Conservation (phyloP, 2,113 vertebrate genomes). For the Saimiri boliviensis region DNA sequence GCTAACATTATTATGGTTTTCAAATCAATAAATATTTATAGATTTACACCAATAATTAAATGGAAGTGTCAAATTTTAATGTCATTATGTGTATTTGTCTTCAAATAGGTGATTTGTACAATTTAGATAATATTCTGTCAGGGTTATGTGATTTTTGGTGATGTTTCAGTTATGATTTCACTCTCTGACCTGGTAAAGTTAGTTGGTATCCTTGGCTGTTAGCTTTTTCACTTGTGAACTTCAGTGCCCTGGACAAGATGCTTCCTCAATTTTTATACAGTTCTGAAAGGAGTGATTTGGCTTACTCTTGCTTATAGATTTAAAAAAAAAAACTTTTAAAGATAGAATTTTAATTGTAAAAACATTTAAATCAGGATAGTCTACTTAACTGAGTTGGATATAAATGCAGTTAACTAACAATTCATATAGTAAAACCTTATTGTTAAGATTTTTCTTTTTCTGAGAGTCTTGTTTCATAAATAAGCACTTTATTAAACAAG, state of each 20-base stretch:
- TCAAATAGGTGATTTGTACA: not conserved
- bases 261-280: not conserved
- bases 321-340: not conserved
- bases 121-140: not conserved
- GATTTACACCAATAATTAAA: slow-evolving; percentile 17
- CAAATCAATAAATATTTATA: slow-evolving; percentile 55
- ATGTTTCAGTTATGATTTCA: not conserved
- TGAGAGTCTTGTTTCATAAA: slow-evolving; percentile 24
- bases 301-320: not conserved
- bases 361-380: not conserved
- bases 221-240: slow-evolving; percentile 42
- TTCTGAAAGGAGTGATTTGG: not conserved
- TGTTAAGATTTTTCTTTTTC: slow-evolving; percentile 17
- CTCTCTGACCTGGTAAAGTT: not conserved
- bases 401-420: not conserved
- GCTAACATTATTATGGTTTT: slow-evolving; percentile 51
- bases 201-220: not conserved
- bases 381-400: slow-evolving; percentile 14
- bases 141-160: not conserved
- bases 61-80: slow-evolving; percentile 4
- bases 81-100: slow-evolving; percentile 24
- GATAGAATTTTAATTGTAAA: slow-evolving; percentile 27
- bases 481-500: not conserved
- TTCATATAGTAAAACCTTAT: slow-evolving; percentile 1
- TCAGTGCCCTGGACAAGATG: slow-evolving; percentile 10